Base-by-base conservation (phyloP, 1,140 invertebrate species). In the Temnothorax curvispinosus region DNA sequence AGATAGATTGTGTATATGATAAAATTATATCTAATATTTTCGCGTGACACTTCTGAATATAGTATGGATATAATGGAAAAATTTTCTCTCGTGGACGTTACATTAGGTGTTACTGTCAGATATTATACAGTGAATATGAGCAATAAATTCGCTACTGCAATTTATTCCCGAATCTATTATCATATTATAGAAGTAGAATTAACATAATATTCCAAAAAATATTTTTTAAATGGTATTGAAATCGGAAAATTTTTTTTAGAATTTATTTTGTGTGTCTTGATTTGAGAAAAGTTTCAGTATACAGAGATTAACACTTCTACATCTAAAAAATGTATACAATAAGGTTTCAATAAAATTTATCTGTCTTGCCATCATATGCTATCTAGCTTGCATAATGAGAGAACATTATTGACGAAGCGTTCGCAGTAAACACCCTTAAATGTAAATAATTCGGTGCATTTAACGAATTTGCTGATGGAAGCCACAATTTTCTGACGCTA, bases 401-500 rank as follows among this genome's bases (percentile, higher is more conserved):
- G 18, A 52, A 41, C 35, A 52, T 78, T 72, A 67, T 58, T 11
- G 44, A 52, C 44, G 0, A 32, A 62, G 11, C 64, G 65, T 88
- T 86, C 76, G 64, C 86, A 71, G 81, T 88, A 86, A 90, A 90
- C 84, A 86, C 81, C 44, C 86, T 87, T 81, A 71, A 77, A 82
- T 80, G 86, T 90, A 90, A 90, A 90, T 90, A 88, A 85, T 90
- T 90, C 64, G 71, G 21, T 80, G 75, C 52, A 82, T 87, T 88
- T 82, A 67, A 72, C 56, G 89, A 88, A 90, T 90, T 84, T 76
- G 60, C 62, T 75, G 72, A 74, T 54, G 77, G 50, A 27, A 65
- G 60, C 89, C 89, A 87, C 87, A 91, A 87, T 91, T 91, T 91
- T 74, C 90, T 82, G 84, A 80, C 77, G 72, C 84, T 87, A 90